Conservation (phyloP, 2,888 invertebrate species). For the Phortica okadai region DNA sequence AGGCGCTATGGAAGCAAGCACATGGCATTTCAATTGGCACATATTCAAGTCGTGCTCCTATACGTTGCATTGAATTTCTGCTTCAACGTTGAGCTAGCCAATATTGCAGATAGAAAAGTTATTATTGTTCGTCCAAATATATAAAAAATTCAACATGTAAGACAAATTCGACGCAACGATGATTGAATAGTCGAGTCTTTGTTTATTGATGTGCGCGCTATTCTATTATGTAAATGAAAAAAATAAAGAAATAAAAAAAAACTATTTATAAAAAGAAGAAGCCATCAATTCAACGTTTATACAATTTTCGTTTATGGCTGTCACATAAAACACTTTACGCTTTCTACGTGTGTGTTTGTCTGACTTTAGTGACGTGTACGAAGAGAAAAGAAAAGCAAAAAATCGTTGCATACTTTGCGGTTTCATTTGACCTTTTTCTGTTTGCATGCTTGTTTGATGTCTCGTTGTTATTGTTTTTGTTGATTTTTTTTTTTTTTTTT, state of each 20-base stretch:
- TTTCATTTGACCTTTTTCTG: conserved; percentile 48
- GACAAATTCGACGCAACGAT: too few species aligned
- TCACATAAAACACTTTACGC: too few species aligned
- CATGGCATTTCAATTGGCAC: neutral
- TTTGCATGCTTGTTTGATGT: neutral
- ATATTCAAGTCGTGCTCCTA: neutral
- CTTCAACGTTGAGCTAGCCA: too few species aligned
- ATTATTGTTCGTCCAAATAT: too few species aligned
- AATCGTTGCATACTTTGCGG: conserved; percentile 64
- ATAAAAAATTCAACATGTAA: too few species aligned
- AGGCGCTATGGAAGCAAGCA: too few species aligned
- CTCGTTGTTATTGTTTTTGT: conserved; percentile 44
- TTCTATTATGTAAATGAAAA: neutral
- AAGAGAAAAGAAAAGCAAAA: neutral
- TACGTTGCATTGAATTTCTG: too few species aligned
- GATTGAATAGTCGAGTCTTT: too few species aligned
- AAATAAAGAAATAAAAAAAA: neutral
- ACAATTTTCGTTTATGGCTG: neutral
- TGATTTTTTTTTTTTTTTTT: conserved; percentile 27
- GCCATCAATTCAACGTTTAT: neutral
- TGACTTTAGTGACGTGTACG: neutral
- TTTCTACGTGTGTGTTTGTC: neutral
- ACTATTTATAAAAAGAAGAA: neutral
- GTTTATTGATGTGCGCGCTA: too few species aligned
- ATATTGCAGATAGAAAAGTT: too few species aligned